Evolutionary conservation across 2,113 vertebrate genomes (phyloP), one percentile per base, ranked within the genome.

Genomic region (Potamarius usumacintae): DNA sequence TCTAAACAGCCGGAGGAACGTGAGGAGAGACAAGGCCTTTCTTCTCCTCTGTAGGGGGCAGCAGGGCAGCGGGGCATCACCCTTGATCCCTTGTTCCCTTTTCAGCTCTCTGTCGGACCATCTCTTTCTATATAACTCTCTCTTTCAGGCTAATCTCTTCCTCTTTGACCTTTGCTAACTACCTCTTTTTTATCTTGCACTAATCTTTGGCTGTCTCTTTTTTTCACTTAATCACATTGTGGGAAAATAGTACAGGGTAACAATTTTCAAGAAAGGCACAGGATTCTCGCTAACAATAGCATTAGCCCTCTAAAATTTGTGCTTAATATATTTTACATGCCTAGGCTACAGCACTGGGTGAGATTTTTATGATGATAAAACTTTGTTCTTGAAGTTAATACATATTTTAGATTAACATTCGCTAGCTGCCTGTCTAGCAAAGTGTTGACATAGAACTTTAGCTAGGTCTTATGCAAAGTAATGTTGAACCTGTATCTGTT

Each of bases 1-100:
- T 91, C 94, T 93, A 95, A 94, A 95, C 94, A 94, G 91, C 91
- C 89, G 89, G 79, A 86, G 84, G 71, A 90, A 94, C 76, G 92
- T 91, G 93, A 89, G 86, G 94, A 94, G 80, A 88, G 94, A 94
- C 80, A 9, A 34, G n/a, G 83, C 87, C 89, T 92, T 88, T 91
- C 90, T 91, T 89, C 76, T 88, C 85, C 88, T 87, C 57, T 85
- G 88, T 82, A 77, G 89, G 85, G 88, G 86, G 34, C 48, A 12
- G 11, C 10, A 60, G 81, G 71, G 50, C 69, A 86, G 30, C 52
- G 69, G 86, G 69, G 81, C 86, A 77, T 76, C 81, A 87, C 58
- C 81, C 86, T 82, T 87, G 81, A 77, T 65, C 86, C 86, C 81
- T 60, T 71, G 30, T 55, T 81, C 78, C 60, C 42, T 57, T 72